Percentiles rank a stretch among this genome's conserved stretches.
Evolutionary conservation across 2,797 vertebrate species (phyloP).

Genomic region (Channallabes apus): DNA sequence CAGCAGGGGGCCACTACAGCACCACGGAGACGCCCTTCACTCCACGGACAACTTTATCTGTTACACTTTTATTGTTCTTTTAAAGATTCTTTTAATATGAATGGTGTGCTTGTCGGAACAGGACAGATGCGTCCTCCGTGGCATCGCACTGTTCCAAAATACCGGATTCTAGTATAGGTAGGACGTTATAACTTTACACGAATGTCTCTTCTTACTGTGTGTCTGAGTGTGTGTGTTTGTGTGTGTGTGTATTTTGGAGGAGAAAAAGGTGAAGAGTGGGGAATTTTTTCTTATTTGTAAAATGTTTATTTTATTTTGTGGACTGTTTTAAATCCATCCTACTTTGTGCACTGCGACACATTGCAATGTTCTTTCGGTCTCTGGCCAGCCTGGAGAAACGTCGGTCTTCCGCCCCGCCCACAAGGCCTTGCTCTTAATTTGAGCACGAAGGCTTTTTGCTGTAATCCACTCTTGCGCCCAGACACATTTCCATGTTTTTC

Average conservation of each 20-base stretch:
- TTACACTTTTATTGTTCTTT: constrained; percentile 47
- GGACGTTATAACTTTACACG: constrained; percentile 37
- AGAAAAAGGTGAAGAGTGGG: constrained; percentile 21
- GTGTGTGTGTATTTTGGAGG: constrained; percentile 10
- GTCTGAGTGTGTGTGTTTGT: constrained; percentile 9
- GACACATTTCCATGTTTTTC: constrained; percentile 16
- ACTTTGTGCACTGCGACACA: constrained; percentile 66
- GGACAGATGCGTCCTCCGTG: constrained; percentile 10
- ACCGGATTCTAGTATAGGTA: constrained; percentile 44
- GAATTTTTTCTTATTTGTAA: not conserved
- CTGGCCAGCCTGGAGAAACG: constrained; percentile 47
- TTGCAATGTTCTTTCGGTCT: constrained; percentile 48
- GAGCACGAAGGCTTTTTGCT: constrained; percentile 2
- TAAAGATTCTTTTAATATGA: constrained; percentile 32
- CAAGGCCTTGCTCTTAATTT: constrained; percentile 23
- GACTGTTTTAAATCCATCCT: constrained; percentile 51
- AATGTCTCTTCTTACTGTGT: constrained; percentile 44
- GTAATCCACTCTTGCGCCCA: constrained; percentile 21
- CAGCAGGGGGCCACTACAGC: constrained; percentile 29
- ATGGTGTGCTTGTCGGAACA: constrained; percentile 18
- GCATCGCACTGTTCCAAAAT: constrained; percentile 25
- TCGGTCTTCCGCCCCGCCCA: constrained; percentile 49
- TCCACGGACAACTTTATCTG: constrained; percentile 42
- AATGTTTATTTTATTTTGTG: not conserved
- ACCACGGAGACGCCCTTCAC: constrained; percentile 27